Base-by-base conservation (phyloP, 2,888 invertebrate genomes). In the Crocallis elinguaria region DNA sequence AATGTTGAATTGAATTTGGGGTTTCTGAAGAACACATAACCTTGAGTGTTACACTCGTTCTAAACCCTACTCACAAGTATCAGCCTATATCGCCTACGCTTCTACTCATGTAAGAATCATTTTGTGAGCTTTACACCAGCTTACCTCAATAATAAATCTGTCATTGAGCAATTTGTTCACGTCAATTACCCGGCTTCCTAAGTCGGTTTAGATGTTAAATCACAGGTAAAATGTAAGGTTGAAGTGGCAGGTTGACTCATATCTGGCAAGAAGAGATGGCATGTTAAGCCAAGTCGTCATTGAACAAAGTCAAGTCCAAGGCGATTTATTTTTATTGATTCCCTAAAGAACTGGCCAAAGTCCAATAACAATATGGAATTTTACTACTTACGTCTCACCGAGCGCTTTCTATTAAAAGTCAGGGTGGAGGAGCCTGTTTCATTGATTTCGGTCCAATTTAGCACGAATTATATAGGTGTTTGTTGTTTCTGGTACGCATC, bases 251-350 rank as follows among this genome's bases (percentile, higher is more conserved):
- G 35, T 60, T 64, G 66, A 60, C 66, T 57, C 57, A 53, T 67
- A 72, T 63, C 72, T 73, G 72, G 58, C 69, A 66, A 33, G 19
- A 56, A 50, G 58, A 25, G 19, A 36, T 19, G 16, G 13, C 21
- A 35, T 14, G 30, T 46, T 45, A 52, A 59, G 60, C 56, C 53
- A 61, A 64, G 62, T 71, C 62, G 75, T 68, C 72, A 71, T 62
- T 62, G 66, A 65, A 63, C 72, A 67, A 71, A 75, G 75, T 79
- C 82, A 86, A 82, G 81, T 81, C 81, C 84, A 82, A 85, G 82
- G 82, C 61, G 67, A 66, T 59, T 67, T 81, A 79, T 84, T 86
- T 85, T 74, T 73, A 81, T 79, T 77, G 73, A 82, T 77, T 67
- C 60, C 57, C 69, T 48, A 49, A 54, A 38, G 62, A 69, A 76